A percentile compares a stretch with the other conserved stretches of the same genome.
Evolutionary conservation across 2,113 vertebrate genomes (phyloP).

Genomic region (Hippocampus zosterae): DNA sequence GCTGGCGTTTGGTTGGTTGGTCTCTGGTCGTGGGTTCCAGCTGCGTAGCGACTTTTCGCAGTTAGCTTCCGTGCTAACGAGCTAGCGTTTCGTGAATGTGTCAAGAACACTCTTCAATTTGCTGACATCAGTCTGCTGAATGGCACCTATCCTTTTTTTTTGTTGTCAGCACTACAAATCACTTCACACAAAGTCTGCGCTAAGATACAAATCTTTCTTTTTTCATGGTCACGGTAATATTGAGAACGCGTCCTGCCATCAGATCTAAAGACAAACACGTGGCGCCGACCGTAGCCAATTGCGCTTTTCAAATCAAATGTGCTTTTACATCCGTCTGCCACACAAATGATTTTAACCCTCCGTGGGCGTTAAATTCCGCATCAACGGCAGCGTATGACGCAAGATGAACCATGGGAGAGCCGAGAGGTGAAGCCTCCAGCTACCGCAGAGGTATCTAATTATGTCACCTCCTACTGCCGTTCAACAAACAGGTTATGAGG

Average conservation of each 20-base stretch:
- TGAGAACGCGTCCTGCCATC: not conserved
- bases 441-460: slow-evolving; percentile 31
- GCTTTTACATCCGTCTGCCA: not conserved
- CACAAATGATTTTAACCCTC: not conserved
- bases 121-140: not conserved
- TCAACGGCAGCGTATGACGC: slow-evolving; percentile 4
- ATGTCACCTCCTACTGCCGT: slow-evolving; percentile 32
- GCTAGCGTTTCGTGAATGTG: too few species aligned
- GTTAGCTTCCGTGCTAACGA: too few species aligned
- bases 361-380: not conserved
- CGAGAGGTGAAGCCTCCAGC: slow-evolving; percentile 13
- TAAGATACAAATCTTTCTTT: not conserved
- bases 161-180: not conserved
- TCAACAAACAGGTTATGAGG: slow-evolving; percentile 44
- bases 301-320: not conserved
- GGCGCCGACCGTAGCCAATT: not conserved
- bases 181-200: not conserved
- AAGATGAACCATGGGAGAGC: slow-evolving; percentile 1
- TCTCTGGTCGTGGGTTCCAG: too few species aligned
- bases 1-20: too few species aligned
- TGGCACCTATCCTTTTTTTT: not conserved
- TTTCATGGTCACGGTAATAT: not conserved
- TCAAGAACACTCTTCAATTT: too few species aligned
- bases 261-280: not conserved
- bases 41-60: too few species aligned